Conservation (phyloP, 2,888 invertebrate species). For the Panzeria rudis region DNA sequence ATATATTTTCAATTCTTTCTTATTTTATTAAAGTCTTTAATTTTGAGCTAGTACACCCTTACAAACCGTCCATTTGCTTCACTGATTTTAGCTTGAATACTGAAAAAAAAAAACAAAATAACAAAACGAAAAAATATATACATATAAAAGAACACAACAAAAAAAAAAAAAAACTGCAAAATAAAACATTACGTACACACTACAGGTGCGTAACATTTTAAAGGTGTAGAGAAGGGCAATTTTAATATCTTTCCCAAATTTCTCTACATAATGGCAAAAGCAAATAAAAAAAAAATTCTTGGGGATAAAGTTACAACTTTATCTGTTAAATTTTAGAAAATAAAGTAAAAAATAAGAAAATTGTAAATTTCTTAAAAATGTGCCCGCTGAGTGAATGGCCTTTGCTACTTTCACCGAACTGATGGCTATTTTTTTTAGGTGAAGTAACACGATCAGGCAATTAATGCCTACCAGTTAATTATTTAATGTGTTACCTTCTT, state of each 20-base stretch:
- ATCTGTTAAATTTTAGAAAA: too few species aligned
- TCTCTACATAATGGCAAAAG: too few species aligned
- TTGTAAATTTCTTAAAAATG: too few species aligned
- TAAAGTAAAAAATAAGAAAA: too few species aligned
- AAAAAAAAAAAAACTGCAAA: conserved; percentile 20
- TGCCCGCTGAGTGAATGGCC: too few species aligned
- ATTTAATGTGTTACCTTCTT: too few species aligned
- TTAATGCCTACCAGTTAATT: too few species aligned
- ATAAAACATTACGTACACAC: conserved; percentile 36
- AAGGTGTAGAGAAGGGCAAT: neutral
- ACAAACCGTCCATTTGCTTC: conserved; percentile 69
- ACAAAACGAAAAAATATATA: conserved; percentile 49
- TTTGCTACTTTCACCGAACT: too few species aligned
- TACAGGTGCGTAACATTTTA: conserved; percentile 17
- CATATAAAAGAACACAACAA: conserved; percentile 24
- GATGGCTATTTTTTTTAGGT: too few species aligned
- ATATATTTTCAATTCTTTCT: conserved; percentile 18
- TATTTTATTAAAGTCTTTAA: conserved; percentile 60
- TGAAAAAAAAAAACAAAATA: conserved; percentile 58
- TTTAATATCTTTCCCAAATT: neutral
- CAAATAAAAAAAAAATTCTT: too few species aligned
- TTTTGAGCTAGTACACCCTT: conserved; percentile 66
- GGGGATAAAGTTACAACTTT: too few species aligned
- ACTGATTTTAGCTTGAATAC: conserved; percentile 66
- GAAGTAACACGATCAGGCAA: too few species aligned